Evolutionary conservation across 2,888 invertebrate genomes (phyloP).

Genomic region (Melieria picta): DNA sequence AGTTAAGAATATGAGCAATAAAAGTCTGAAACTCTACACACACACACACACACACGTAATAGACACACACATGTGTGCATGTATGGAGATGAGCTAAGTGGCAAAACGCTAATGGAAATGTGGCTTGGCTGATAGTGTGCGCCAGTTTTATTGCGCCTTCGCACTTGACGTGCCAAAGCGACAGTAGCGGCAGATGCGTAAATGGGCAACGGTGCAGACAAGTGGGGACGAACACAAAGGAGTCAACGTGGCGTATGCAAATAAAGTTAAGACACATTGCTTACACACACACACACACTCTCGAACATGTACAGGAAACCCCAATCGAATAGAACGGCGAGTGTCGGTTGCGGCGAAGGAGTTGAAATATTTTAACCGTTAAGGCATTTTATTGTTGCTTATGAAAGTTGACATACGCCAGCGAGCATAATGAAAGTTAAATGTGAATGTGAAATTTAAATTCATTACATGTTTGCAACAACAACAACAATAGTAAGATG

Average conservation of each 20-base stretch:
- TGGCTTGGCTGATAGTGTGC: constrained; percentile 11
- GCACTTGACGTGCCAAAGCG: too few relatives aligned
- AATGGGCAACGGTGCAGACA: too few relatives aligned
- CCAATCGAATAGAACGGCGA: background rate
- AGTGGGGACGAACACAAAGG: background rate
- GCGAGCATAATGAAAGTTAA: constrained; percentile 40
- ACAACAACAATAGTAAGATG: background rate
- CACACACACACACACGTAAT: background rate
- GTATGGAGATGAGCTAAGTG: constrained; percentile 27
- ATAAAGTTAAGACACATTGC: too few relatives aligned
- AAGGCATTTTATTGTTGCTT: constrained; percentile 29
- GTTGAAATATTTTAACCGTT: constrained; percentile 22
- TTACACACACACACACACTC: too few relatives aligned
- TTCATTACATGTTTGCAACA: constrained; percentile 25
- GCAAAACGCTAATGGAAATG: constrained; percentile 28
- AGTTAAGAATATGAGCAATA: constrained; percentile 36
- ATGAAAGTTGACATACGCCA: constrained; percentile 39
- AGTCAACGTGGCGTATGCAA: background rate
- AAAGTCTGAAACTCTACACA: constrained; percentile 6
- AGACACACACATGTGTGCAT: background rate
- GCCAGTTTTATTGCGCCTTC: constrained; percentile 18
- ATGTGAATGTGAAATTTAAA: constrained; percentile 30
- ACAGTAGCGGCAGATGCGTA: too few relatives aligned
- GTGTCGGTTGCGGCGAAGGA: background rate
- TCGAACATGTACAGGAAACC: too few relatives aligned